Conservation (phyloP, 2,888 invertebrate species). For the Cosmia trapezina region DNA sequence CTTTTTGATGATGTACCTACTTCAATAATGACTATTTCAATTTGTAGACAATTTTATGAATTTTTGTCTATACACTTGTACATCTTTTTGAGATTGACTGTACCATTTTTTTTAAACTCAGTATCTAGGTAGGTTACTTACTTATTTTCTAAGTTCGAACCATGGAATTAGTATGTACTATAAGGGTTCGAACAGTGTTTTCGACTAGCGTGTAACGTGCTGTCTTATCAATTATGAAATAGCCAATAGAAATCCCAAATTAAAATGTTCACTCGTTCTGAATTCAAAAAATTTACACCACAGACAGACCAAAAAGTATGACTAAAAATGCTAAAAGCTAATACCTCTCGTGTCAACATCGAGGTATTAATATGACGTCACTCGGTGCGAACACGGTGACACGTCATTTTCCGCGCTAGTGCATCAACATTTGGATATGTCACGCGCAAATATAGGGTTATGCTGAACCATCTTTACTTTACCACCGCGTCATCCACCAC, state of each 20-base stretch:
- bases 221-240: not conserved
- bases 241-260: conserved; percentile 5
- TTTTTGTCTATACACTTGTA: not conserved
- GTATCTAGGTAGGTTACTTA: not conserved
- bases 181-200: not conserved
- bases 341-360: conserved; percentile 61
- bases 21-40: no score
- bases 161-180: not conserved
- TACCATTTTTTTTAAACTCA: not conserved
- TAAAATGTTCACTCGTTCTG: conserved; percentile 4
- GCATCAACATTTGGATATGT: conserved; percentile 82
- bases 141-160: not conserved
- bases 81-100: not conserved
- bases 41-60: not conserved
- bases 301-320: conserved; percentile 43
- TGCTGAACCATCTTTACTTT: conserved; percentile 46
- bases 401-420: conserved; percentile 86
- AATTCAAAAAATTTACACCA: conserved; percentile 42
- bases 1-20: no score
- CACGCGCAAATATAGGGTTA: conserved; percentile 69
- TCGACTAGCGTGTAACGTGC: not conserved
- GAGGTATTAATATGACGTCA: conserved; percentile 72
- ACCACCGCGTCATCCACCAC: not conserved
- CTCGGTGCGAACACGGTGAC: conserved; percentile 77
- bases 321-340: conserved; percentile 60